phyloP scores from a whole-genome alignment of 2,113 vertebrate genomes.

The Regulus satrapa region DNA sequence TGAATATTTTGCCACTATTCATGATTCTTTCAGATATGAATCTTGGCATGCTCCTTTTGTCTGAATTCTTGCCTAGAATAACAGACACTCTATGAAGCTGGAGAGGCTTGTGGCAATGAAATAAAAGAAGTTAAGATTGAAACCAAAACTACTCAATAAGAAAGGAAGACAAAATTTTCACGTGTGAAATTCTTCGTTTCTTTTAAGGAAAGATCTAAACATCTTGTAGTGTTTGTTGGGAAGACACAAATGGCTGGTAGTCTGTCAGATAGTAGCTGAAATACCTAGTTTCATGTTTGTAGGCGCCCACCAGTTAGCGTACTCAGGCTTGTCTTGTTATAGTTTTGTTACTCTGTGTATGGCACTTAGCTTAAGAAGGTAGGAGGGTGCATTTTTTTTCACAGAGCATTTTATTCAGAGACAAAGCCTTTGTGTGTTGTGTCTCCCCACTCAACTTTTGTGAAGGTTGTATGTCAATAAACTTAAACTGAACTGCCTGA shows the following conservation, averaged over 20 bases:
- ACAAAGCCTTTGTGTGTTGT: background rate
- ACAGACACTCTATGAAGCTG: background rate
- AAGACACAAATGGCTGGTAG: background rate
- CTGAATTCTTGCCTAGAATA: background rate
- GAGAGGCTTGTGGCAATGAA: background rate
- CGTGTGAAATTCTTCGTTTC: background rate
- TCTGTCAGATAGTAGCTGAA: background rate
- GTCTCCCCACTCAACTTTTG: background rate
- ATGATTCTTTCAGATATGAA: background rate
- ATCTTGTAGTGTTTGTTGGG: background rate
- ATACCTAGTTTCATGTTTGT: background rate
- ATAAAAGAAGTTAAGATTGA: background rate
- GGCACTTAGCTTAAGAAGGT: background rate
- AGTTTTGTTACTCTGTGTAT: background rate
- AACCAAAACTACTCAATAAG: background rate
- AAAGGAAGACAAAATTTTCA: background rate
- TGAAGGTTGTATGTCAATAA: background rate
- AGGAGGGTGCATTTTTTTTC: background rate
- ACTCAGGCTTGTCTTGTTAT: background rate
- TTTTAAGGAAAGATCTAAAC: no score
- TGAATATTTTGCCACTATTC: background rate
- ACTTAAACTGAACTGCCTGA: background rate
- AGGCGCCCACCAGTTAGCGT: background rate
- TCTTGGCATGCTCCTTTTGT: background rate
- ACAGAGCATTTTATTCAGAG: background rate